Conservation (phyloP, 2,888 invertebrate species). For the Augiades crinisus region DNA sequence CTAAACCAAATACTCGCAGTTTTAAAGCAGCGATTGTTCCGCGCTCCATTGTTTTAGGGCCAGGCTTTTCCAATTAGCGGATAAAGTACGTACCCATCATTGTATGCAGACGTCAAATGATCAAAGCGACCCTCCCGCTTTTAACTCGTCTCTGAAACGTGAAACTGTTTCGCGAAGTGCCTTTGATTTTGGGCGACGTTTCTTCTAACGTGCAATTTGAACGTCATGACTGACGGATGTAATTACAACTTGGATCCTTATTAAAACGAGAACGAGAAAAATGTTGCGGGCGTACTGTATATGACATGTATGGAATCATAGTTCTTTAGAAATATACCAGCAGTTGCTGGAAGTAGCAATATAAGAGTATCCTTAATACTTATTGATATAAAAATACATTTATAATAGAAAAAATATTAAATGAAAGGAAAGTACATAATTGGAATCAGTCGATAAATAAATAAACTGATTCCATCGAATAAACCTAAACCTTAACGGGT, state of each 20-base stretch:
- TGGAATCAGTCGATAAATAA: too few species aligned
- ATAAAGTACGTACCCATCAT: constrained; percentile 4
- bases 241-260: constrained; percentile 14
- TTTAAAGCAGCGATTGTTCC: background rate
- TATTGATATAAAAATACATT: too few species aligned
- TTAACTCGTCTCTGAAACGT: constrained; percentile 5
- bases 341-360: too few species aligned
- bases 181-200: constrained; percentile 11
- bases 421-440: too few species aligned
- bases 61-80: constrained; percentile 9
- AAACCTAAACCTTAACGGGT: too few species aligned
- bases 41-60: constrained; percentile 3
- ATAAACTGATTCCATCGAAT: too few species aligned
- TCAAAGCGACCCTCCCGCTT: constrained; percentile 15
- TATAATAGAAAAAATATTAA: too few species aligned
- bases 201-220: constrained; percentile 19
- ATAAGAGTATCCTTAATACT: too few species aligned
- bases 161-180: constrained; percentile 22
- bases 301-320: too few species aligned
- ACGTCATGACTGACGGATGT: constrained; percentile 12
- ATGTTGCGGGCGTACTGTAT: too few species aligned
- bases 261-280: constrained; percentile 3
- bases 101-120: constrained; percentile 14
- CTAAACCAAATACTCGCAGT: background rate
- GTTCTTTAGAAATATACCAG: too few species aligned